Evolutionary conservation across 2,797 vertebrate species (phyloP).

Genomic region (Sternarchorhynchus goeldii): DNA sequence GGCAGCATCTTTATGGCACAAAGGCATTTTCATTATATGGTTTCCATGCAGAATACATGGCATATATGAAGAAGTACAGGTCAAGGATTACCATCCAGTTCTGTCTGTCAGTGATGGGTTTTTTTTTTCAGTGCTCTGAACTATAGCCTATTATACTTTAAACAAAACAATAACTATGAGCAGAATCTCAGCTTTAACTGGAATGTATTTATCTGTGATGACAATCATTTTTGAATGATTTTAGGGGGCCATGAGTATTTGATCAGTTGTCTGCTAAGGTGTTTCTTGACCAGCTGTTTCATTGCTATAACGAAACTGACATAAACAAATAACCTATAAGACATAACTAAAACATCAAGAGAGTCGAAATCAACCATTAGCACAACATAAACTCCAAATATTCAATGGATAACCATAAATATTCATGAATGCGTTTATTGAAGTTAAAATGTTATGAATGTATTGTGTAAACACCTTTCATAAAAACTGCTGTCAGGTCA

Average conservation of each 20-base stretch:
- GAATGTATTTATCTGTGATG: background rate
- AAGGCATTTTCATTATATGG: background rate
- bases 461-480: too few relatives aligned
- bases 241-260: background rate
- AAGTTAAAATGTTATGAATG: too few relatives aligned
- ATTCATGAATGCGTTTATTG: too few relatives aligned
- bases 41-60: background rate
- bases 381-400: too few relatives aligned
- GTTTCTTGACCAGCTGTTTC: constrained; percentile 7
- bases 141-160: background rate
- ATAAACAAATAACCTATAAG: background rate
- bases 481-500: too few relatives aligned
- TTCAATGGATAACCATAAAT: too few relatives aligned
- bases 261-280: background rate
- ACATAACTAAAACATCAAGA: background rate
- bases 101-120: background rate
- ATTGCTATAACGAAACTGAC: background rate
- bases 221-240: background rate
- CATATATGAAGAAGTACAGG: background rate
- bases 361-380: background rate
- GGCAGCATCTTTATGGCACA: background rate
- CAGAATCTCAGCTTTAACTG: background rate
- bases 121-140: background rate
- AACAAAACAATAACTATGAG: background rate
- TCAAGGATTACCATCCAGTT: background rate